Percentiles rank a stretch among this genome's conserved stretches.
Conservation (phyloP, 2,888 invertebrate species). For the Lordiphosa fenestrarum region DNA sequence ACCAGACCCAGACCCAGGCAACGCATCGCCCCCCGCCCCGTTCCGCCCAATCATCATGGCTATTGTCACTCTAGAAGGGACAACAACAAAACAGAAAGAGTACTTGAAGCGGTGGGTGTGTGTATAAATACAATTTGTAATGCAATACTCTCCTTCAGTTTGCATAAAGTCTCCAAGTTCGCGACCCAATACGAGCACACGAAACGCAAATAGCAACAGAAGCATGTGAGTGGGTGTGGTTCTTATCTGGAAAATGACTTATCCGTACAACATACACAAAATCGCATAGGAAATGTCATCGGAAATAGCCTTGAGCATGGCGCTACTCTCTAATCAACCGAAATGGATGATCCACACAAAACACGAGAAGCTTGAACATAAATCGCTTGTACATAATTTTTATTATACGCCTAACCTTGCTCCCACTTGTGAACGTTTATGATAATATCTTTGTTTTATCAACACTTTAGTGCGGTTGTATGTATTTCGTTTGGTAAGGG, state of each 20-base stretch:
- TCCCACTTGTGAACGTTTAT: constrained; percentile 25
- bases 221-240: constrained; percentile 11
- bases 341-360: constrained; percentile 23
- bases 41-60: constrained; percentile 27
- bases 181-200: constrained; percentile 22
- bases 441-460: constrained; percentile 19
- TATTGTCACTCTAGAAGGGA: constrained; percentile 23
- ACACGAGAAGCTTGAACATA: constrained; percentile 15
- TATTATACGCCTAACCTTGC: constrained; percentile 34
- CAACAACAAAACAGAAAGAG: constrained; percentile 26
- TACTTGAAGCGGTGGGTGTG: constrained; percentile 37
- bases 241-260: constrained; percentile 1
- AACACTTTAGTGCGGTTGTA: constrained; percentile 1
- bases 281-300: constrained; percentile 3
- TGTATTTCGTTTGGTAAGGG: neutral
- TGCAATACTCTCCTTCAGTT: constrained; percentile 62
- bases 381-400: constrained; percentile 26
- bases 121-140: constrained; percentile 70
- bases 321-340: constrained; percentile 18
- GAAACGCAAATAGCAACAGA: constrained; percentile 36
- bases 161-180: constrained; percentile 49
- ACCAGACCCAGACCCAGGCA: constrained; percentile 11
- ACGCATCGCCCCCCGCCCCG: constrained; percentile 37
- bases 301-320: constrained; percentile 15
- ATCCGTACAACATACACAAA: constrained; percentile 1